Evolutionary conservation across 2,797 vertebrate species (phyloP), one percentile per base, ranked within the genome.

Genomic region (Parambassis ranga): DNA sequence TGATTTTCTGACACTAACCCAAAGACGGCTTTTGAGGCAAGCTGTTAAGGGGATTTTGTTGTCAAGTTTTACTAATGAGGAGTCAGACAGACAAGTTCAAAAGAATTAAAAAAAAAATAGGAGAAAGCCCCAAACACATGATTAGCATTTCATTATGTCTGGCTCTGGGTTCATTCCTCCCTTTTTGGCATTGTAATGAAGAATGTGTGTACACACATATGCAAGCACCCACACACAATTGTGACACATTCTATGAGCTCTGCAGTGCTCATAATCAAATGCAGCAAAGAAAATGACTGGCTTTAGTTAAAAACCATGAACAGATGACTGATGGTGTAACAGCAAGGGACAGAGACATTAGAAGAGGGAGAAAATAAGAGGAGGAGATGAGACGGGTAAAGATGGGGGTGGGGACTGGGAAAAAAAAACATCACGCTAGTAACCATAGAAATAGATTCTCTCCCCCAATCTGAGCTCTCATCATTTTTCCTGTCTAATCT

Each of bases 391-490:
- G 79, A 85, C 23, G 68, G 77, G 66, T 87, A 83, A 87, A 84
- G 86, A 85, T 84, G 86, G 85, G 87, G 86, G 85, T 81, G 81
- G 85, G 82, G 82, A 82, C 47, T 23, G 30, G 26, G 18, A 23
- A 15, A 42, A 48, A 66, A 67, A 58, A 53, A 53, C 46, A 86
- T 65, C 65, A 77, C 14, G 38, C 72, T 86, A 47, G 87, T 89
- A 87, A 88, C 87, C 85, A 89, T 89, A 90, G 85, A 86, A 88
- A 89, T 89, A 87, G 81, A 83, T 78, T 78, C 60, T 81, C 83
- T 71, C 66, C 70, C 79, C 65, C 83, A 79, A 81, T 84, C 81
- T 87, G 49, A 77, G 80, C 71, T 79, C 71, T 79, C 81, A 66
- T 84, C 77, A 81, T 70, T 81, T 80, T 74, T 71, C 35, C 76